phyloP scores from a whole-genome alignment of 2,113 vertebrate genomes.

The Sorex araneus region DNA sequence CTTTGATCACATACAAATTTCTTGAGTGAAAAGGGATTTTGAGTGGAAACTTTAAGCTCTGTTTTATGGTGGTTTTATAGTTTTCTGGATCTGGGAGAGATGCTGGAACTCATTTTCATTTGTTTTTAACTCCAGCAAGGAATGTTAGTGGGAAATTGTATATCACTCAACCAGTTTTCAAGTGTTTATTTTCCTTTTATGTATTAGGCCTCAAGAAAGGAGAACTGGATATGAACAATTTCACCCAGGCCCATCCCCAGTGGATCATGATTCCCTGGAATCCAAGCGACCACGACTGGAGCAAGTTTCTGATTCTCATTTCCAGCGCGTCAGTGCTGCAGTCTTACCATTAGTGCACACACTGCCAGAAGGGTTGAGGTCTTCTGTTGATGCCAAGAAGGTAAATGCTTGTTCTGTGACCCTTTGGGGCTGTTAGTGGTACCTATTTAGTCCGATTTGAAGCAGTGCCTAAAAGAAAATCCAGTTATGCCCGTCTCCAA shows the following conservation, averaged over 20 bases:
- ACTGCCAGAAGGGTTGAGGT: constrained; percentile 94
- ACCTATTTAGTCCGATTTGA: constrained; percentile 41
- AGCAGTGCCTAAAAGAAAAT: constrained; percentile 6
- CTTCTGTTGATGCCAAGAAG: constrained; percentile 95
- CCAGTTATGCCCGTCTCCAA: not conserved
- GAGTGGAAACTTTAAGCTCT: too few relatives aligned
- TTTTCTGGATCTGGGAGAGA: too few relatives aligned
- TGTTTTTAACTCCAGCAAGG: not conserved
- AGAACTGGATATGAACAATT: constrained; percentile 97
- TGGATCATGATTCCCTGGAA: constrained; percentile 95
- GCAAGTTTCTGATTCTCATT: constrained; percentile 93
- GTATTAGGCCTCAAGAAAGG: constrained; percentile 95
- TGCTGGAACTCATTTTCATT: constrained; percentile 22
- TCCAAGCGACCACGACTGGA: constrained; percentile 96
- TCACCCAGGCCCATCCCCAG: constrained; percentile 90
- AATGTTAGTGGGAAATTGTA: not conserved
- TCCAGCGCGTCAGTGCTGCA: constrained; percentile 91
- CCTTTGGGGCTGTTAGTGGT: constrained; percentile 41
- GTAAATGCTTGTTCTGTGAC: constrained; percentile 86
- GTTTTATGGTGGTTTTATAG: too few relatives aligned
- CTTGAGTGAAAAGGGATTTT: too few relatives aligned
- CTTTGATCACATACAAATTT: too few relatives aligned
- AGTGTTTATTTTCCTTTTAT: constrained; percentile 44
- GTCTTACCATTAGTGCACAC: constrained; percentile 93
- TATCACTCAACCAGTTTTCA: not conserved